Conservation (phyloP, 2,797 vertebrate species). For the Bryconaethiops microstoma region DNA sequence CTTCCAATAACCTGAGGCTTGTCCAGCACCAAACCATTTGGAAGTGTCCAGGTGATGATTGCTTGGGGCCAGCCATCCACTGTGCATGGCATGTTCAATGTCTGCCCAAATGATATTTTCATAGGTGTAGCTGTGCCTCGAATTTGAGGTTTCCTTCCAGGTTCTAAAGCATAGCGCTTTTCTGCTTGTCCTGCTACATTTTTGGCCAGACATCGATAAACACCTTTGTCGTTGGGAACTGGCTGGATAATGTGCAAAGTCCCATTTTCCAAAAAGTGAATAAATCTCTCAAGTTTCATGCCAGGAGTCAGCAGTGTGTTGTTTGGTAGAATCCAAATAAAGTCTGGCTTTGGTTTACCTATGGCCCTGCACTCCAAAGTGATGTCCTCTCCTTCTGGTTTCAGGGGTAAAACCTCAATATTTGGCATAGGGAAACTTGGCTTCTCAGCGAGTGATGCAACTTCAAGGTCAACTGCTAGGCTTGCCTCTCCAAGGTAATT, state of each 20-base stretch:
- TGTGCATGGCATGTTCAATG: constrained; percentile 74
- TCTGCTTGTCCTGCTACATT: constrained; percentile 82
- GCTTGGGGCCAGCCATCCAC: constrained; percentile 79
- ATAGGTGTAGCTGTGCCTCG: constrained; percentile 73
- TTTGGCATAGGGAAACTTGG: constrained; percentile 80
- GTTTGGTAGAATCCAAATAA: constrained; percentile 80
- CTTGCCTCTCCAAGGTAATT: constrained; percentile 76
- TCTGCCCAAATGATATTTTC: constrained; percentile 76
- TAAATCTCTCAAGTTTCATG: constrained; percentile 71
- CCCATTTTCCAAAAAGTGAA: constrained; percentile 73
- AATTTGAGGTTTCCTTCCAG: constrained; percentile 76
- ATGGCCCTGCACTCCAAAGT: constrained; percentile 74
- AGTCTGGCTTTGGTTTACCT: constrained; percentile 79
- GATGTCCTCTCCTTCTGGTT: constrained; percentile 66
- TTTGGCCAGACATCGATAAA: constrained; percentile 80
- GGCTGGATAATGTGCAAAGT: constrained; percentile 72
- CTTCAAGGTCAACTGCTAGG: constrained; percentile 75
- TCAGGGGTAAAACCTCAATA: constrained; percentile 78
- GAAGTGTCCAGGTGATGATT: constrained; percentile 77
- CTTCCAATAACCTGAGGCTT: constrained; percentile 74
- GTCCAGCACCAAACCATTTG: constrained; percentile 76
- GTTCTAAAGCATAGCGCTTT: constrained; percentile 78
- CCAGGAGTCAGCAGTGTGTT: constrained; percentile 74
- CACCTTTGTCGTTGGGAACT: constrained; percentile 73
- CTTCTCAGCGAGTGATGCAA: constrained; percentile 79